Conservation (phyloP, 2,797 vertebrate genomes). For the Apogon hyalosoma region DNA sequence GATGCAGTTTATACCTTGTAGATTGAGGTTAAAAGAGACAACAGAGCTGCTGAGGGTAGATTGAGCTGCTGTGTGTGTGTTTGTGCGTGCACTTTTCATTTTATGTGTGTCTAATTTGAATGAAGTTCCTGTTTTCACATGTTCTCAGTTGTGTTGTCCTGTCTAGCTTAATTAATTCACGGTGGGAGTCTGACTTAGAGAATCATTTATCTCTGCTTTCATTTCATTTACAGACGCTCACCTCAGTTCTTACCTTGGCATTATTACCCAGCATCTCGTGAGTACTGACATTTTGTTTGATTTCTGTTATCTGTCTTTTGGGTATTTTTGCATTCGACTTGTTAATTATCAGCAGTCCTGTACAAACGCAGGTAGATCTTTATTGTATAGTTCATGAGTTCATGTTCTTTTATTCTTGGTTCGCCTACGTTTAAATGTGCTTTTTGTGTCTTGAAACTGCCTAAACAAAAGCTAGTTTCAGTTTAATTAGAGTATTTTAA, state of each 20-base stretch:
- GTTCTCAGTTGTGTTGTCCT: slow-evolving; percentile 53
- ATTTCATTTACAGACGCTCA: slow-evolving; percentile 46
- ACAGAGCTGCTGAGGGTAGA: slow-evolving; percentile 14
- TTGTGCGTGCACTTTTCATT: background rate
- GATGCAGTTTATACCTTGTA: slow-evolving; percentile 57
- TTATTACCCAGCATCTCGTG: slow-evolving; percentile 24
- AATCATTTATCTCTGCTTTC: slow-evolving; percentile 59
- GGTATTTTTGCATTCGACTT: slow-evolving; percentile 8
- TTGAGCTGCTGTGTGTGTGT: background rate
- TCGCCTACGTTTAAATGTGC: background rate
- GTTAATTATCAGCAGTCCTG: slow-evolving; percentile 36
- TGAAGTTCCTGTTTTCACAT: slow-evolving; percentile 51
- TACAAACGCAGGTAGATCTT: background rate
- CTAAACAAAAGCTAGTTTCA: no score
- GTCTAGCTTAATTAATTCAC: slow-evolving; percentile 60
- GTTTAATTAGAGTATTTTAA: no score
- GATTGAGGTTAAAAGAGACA: slow-evolving; percentile 53
- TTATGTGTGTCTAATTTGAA: slow-evolving; percentile 41
- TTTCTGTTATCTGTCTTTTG: slow-evolving; percentile 33
- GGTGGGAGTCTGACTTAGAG: slow-evolving; percentile 44
- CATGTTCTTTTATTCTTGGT: background rate
- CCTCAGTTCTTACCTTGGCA: slow-evolving; percentile 32
- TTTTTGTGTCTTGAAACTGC: no score
- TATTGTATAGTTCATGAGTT: background rate
- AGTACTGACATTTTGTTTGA: slow-evolving; percentile 47